Evolutionary conservation across 2,113 vertebrate species (phyloP).

Genomic region (Eulacestoma nigropectus): DNA sequence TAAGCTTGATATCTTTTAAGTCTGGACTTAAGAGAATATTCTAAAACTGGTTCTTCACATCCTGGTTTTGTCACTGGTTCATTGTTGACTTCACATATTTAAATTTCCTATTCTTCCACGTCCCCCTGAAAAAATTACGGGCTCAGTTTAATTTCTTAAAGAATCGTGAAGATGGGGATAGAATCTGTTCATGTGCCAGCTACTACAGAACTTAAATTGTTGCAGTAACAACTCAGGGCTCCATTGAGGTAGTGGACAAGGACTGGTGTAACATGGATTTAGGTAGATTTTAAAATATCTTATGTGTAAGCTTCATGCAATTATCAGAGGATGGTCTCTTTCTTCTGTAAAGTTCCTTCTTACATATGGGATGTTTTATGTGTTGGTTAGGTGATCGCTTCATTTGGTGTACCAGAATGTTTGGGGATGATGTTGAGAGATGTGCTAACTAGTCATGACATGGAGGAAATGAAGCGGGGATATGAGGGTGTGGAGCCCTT

Average conservation of each 20-base stretch:
- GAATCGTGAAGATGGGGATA: neutral
- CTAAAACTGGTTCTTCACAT: neutral
- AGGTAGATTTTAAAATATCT: neutral
- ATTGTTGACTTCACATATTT: neutral
- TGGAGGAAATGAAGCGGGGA: neutral
- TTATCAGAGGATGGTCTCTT: neutral
- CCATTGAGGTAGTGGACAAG: neutral
- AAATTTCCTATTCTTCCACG: neutral
- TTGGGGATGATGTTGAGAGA: neutral
- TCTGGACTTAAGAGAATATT: neutral
- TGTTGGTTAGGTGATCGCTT: neutral
- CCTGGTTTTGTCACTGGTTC: neutral
- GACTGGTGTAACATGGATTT: neutral
- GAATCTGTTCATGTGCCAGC: neutral
- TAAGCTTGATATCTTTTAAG: neutral
- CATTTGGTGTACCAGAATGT: neutral
- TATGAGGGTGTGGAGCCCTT: neutral
- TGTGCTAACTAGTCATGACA: neutral
- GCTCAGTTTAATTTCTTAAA: neutral
- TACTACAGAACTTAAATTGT: neutral
- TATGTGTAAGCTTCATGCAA: neutral
- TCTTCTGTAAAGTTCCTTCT: neutral
- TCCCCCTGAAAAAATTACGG: neutral
- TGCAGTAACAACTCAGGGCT: neutral
- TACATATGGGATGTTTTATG: rapidly evolving